Evolutionary conservation across 2,888 invertebrate species (phyloP).

Genomic region (Xiphydria camelus): DNA sequence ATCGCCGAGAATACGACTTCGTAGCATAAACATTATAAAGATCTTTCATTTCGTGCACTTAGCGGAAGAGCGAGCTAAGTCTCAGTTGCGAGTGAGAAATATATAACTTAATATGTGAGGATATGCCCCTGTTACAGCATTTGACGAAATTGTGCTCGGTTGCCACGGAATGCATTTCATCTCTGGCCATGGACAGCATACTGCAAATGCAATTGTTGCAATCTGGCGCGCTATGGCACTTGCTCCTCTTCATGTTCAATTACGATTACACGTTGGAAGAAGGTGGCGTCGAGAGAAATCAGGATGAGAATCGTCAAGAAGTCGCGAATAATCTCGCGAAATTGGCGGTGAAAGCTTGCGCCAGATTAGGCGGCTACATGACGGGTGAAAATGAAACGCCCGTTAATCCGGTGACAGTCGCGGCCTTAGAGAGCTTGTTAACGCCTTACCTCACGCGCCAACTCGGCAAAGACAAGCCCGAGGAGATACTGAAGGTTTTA

Average conservation of each 20-base stretch:
- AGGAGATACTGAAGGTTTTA: slow-evolving; percentile 88
- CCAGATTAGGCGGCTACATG: slow-evolving; percentile 77
- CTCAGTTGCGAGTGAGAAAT: no score
- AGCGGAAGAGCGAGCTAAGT: no score
- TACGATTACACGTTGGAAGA: slow-evolving; percentile 98
- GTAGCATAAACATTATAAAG: no score
- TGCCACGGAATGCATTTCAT: slow-evolving; percentile 88
- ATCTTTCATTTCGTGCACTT: no score
- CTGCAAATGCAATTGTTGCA: slow-evolving; percentile 83
- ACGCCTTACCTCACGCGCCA: slow-evolving; percentile 86
- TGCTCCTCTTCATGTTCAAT: slow-evolving; percentile 85
- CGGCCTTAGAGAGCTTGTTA: slow-evolving; percentile 70
- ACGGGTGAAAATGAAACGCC: slow-evolving; percentile 52
- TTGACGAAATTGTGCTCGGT: slow-evolving; percentile 80
- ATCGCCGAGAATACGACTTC: no score
- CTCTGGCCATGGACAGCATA: slow-evolving; percentile 81
- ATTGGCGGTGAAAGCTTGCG: slow-evolving; percentile 81
- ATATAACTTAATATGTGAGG: slow-evolving; percentile 5
- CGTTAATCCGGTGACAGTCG: slow-evolving; percentile 60
- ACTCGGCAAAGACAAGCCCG: slow-evolving; percentile 71
- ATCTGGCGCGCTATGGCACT: slow-evolving; percentile 89
- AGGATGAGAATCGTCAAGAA: slow-evolving; percentile 88
- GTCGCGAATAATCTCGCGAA: slow-evolving; percentile 91
- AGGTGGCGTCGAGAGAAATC: slow-evolving; percentile 86
- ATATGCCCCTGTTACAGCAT: slow-evolving; percentile 67